Percentiles rank a stretch among this genome's conserved stretches.
These are phyloP conservation scores for Lepus timidus DNA, from an alignment of 2,113 vertebrate genomes.

Conservation along the genomic window DNA sequence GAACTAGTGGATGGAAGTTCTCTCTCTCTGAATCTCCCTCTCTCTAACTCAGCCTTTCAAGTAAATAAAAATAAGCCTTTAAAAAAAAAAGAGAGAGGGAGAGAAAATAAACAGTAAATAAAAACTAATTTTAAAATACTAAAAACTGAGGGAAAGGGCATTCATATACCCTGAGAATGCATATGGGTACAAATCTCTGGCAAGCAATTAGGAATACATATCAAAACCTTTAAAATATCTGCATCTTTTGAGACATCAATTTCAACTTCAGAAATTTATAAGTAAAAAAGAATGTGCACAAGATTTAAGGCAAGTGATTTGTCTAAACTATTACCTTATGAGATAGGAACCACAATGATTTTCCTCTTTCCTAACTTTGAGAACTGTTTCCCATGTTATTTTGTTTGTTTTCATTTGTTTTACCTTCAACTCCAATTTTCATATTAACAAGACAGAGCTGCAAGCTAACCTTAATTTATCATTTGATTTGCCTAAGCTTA, in stretches of 20 bases:
- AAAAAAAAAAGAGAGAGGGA: too few relatives aligned
- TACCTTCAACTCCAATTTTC: slow-evolving; percentile 13
- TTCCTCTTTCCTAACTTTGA: neutral
- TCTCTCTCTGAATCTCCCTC: too few relatives aligned
- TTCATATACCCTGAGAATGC: neutral
- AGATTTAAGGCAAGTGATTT: neutral
- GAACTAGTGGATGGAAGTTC: too few relatives aligned
- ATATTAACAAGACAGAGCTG: slow-evolving; percentile 17
- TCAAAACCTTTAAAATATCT: slow-evolving; percentile 30
- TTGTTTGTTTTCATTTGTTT: slow-evolving; percentile 26
- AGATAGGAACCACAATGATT: neutral
- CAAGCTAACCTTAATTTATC: neutral
- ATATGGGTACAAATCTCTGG: neutral
- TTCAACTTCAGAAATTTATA: neutral
- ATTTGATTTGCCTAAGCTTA: slow-evolving; percentile 5
- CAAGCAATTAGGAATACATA: neutral
- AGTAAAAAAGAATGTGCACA: slow-evolving; percentile 27
- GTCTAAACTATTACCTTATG: neutral
- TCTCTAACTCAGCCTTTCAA: too few relatives aligned
- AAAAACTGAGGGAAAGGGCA: neutral
- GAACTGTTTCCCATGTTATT: slow-evolving; percentile 1
- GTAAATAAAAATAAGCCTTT: too few relatives aligned
- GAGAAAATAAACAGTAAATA: slow-evolving; percentile 39
- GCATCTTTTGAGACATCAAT: neutral
- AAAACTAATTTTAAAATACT: slow-evolving; percentile 54